A percentile compares a stretch with the other conserved stretches of the same genome.
phyloP scores from a whole-genome alignment of 2,888 invertebrate species.

The Leptopilina myrica region DNA sequence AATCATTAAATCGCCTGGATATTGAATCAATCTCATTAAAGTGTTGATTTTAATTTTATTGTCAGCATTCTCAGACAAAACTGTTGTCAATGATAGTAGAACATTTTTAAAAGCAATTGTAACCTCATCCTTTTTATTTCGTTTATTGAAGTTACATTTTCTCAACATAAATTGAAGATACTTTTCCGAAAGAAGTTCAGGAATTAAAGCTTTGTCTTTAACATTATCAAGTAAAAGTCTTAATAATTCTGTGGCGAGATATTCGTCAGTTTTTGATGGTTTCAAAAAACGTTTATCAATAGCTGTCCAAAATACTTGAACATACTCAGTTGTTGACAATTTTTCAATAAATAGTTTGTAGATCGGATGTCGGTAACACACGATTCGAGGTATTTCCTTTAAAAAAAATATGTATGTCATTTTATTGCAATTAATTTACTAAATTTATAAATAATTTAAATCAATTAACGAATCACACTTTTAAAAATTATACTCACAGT shows the following conservation, averaged over 20 bases:
- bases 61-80: conserved; percentile 77
- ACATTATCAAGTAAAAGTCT: conserved; percentile 79
- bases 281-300: conserved; percentile 78
- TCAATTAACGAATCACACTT: neutral
- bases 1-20: conserved; percentile 85
- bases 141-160: conserved; percentile 81
- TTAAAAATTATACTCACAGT: conserved; percentile 78
- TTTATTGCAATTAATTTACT: conserved; percentile 17
- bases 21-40: conserved; percentile 82
- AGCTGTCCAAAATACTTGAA: conserved; percentile 80
- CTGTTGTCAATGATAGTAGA: conserved; percentile 78
- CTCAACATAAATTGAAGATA: conserved; percentile 82
- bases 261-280: conserved; percentile 80
- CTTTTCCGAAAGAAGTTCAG: conserved; percentile 81
- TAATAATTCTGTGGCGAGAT: conserved; percentile 81
- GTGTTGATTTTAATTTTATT: conserved; percentile 79
- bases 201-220: conserved; percentile 78
- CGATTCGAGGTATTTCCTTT: conserved; percentile 81
- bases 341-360: conserved; percentile 80
- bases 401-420: conserved; percentile 57
- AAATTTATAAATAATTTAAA: conserved; percentile 6
- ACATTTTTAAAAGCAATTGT: conserved; percentile 80
- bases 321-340: conserved; percentile 78
- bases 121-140: conserved; percentile 80
- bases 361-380: conserved; percentile 81